Percentiles rank a stretch among this genome's conserved stretches.
These are phyloP conservation scores for Spheniscus mendiculus DNA, from an alignment of 2,113 vertebrate species.

Conservation along the genomic window DNA sequence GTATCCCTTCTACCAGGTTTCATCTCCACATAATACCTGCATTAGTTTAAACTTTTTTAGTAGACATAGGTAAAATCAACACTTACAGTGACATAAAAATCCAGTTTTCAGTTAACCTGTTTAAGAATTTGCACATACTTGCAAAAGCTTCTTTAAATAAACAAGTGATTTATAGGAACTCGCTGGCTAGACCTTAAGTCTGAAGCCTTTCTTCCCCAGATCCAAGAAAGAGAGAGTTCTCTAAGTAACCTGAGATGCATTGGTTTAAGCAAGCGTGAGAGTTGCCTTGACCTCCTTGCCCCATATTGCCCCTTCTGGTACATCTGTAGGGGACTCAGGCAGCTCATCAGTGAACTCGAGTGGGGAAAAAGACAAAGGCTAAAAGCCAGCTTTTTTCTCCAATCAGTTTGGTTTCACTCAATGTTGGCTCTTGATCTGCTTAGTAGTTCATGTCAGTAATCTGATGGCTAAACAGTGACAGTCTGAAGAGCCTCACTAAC, in stretches of 20 bases:
- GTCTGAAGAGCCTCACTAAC: neutral
- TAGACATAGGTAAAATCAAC: neutral
- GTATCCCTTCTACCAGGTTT: neutral
- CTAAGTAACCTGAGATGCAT: neutral
- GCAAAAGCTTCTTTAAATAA: neutral
- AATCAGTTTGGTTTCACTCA: neutral
- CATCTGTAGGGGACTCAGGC: neutral
- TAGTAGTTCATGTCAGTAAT: neutral
- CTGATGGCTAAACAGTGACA: neutral
- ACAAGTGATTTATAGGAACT: neutral
- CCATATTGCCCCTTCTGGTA: neutral
- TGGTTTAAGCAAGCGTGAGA: neutral
- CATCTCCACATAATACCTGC: neutral
- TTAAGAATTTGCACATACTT: neutral
- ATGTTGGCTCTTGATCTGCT: neutral
- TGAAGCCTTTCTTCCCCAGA: neutral
- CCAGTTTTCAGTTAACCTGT: neutral
- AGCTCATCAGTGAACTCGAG: neutral
- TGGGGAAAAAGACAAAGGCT: neutral
- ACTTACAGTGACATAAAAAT: neutral
- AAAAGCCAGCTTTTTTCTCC: neutral
- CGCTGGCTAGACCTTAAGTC: neutral
- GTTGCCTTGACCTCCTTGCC: neutral
- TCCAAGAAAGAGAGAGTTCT: neutral
- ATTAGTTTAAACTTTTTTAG: neutral